Conservation (phyloP, 1,140 invertebrate genomes). For the Xylocopa sonorina region DNA sequence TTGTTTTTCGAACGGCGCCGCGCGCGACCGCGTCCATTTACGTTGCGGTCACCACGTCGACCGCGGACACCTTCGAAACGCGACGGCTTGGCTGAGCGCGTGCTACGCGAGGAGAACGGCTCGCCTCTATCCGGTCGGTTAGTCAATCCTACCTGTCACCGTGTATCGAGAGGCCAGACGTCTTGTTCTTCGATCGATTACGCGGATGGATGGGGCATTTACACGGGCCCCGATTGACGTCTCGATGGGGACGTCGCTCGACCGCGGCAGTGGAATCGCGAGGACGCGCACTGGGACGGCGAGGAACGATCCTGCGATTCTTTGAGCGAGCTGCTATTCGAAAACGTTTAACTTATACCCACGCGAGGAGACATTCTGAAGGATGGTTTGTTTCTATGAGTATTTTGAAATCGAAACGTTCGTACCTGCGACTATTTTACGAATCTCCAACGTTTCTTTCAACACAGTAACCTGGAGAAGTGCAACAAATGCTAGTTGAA, state of each 20-base stretch:
- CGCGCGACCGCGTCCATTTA: slow-evolving; percentile 58
- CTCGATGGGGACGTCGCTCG: not conserved
- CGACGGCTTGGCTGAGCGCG: no score
- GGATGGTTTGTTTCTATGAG: no score
- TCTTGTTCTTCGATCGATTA: slow-evolving; percentile 42
- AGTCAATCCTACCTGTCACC: slow-evolving; percentile 35
- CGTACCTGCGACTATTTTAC: no score
- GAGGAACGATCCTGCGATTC: not conserved
- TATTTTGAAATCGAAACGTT: no score
- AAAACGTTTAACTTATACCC: no score
- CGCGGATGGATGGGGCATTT: slow-evolving; percentile 43
- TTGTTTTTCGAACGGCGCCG: slow-evolving; percentile 59
- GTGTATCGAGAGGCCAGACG: slow-evolving; percentile 16
- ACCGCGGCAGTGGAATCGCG: not conserved
- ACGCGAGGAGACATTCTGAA: no score
- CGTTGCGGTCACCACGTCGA: slow-evolving; percentile 64
- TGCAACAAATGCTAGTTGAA: no score
- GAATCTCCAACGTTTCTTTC: no score
- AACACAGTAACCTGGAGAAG: no score
- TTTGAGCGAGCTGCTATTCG: no score
- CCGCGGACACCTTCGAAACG: slow-evolving; percentile 51
- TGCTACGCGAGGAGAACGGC: no score
- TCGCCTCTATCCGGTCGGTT: slow-evolving; percentile 18
- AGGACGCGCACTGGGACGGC: not conserved
- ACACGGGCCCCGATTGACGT: slow-evolving; percentile 32